phyloP scores from a whole-genome alignment of 2,888 invertebrate species.

The Heteromyza rotundicornis region DNA sequence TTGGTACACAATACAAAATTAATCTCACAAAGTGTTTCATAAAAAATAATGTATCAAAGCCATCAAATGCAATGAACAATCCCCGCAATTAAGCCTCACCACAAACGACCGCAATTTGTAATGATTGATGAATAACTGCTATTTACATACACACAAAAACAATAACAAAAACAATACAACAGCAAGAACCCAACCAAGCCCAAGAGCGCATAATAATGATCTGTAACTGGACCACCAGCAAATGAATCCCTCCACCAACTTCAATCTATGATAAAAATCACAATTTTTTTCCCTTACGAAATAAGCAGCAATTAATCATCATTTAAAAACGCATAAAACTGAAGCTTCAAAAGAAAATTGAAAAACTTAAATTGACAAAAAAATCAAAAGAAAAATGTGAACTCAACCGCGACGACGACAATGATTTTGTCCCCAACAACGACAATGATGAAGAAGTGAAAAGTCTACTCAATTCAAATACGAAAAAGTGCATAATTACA shows the following conservation, averaged over 20 bases:
- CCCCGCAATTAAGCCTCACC: not conserved
- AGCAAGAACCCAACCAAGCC: not conserved
- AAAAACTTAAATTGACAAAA: constrained; percentile 36
- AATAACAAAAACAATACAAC: not conserved
- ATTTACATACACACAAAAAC: not conserved
- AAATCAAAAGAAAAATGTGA: constrained; percentile 42
- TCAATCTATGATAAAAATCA: not conserved
- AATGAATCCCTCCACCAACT: constrained; percentile 2
- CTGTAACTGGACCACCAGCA: constrained; percentile 18
- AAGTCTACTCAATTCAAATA: constrained; percentile 7
- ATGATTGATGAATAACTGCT: constrained; percentile 41
- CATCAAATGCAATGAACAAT: not conserved
- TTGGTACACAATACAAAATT: too few species aligned
- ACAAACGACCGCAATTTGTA: constrained; percentile 34
- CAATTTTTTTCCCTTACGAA: not conserved
- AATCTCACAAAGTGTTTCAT: too few species aligned
- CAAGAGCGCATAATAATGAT: constrained; percentile 37
- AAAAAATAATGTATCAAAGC: not conserved
- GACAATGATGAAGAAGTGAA: too few species aligned
- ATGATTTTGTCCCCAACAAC: too few species aligned
- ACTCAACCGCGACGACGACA: constrained; percentile 19
- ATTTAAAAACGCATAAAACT: constrained; percentile 37
- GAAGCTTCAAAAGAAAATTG: constrained; percentile 38
- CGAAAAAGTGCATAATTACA: constrained; percentile 13
- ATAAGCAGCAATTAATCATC: constrained; percentile 49